Evolutionary conservation across 2,113 vertebrate genomes (phyloP).

Genomic region (Varanus komodoensis): DNA sequence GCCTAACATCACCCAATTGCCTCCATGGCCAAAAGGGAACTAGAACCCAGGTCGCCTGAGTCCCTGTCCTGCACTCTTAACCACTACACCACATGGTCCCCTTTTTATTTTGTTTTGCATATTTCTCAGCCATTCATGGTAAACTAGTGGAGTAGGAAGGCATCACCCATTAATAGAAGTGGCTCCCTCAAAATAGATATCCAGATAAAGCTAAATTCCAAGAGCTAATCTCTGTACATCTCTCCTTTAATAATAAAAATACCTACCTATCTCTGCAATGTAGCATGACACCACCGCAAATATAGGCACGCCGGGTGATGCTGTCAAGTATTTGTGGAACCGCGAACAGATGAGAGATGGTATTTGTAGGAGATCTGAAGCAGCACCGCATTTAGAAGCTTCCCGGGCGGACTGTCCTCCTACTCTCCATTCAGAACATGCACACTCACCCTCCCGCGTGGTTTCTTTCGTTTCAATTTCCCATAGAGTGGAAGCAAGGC

Average conservation of each 20-base stretch:
- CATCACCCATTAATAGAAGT: not conserved
- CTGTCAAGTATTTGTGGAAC: constrained; percentile 30
- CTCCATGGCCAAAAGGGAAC: no score
- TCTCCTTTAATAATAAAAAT: constrained; percentile 42
- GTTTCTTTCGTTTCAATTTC: not conserved
- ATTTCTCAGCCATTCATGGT: not conserved
- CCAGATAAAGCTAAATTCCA: constrained; percentile 6
- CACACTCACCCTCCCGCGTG: not conserved
- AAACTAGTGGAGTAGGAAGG: not conserved
- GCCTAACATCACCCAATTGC: no score
- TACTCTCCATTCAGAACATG: not conserved
- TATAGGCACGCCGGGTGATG: constrained; percentile 24
- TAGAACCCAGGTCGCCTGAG: no score
- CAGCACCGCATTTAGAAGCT: constrained; percentile 6
- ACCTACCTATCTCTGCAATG: constrained; percentile 2
- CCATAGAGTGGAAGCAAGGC: not conserved
- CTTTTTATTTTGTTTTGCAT: not conserved
- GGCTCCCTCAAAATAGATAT: constrained; percentile 11
- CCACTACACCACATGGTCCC: no score
- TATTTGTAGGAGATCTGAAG: not conserved
- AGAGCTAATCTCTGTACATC: not conserved
- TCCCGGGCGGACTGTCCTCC: not conserved
- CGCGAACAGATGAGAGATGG: not conserved
- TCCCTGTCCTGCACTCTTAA: no score
- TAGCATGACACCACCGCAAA: constrained; percentile 16